phyloP scores from a whole-genome alignment of 2,113 vertebrate genomes.

The Heloderma charlesbogerti region DNA sequence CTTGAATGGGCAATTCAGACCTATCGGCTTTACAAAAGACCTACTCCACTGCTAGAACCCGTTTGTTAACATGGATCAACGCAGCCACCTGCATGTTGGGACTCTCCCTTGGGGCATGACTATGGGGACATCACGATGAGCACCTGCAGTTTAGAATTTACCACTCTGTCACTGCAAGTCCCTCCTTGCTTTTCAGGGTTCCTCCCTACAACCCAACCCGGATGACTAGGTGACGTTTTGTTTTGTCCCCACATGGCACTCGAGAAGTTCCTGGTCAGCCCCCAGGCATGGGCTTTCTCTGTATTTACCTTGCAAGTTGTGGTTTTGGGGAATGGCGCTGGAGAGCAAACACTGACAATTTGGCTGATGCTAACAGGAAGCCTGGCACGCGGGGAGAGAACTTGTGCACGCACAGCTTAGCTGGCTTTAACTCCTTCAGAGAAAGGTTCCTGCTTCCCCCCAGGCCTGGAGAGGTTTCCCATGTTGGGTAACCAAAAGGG shows the following conservation, averaged over 20 bases:
- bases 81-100: too few species aligned
- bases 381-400: background rate
- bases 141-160: too few species aligned
- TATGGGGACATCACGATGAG: too few species aligned
- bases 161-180: too few species aligned
- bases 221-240: too few species aligned
- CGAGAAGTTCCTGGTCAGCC: background rate
- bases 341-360: background rate
- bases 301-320: slow-evolving; percentile 5
- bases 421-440: background rate
- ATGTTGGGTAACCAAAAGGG: too few species aligned
- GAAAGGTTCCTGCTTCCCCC: background rate
- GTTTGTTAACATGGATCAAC: too few species aligned
- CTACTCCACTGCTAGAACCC: too few species aligned
- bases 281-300: background rate
- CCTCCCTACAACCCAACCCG: background rate
- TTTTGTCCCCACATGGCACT: background rate
- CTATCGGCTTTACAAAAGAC: too few species aligned
- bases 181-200: background rate
- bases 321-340: background rate
- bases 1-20: too few species aligned
- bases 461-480: background rate
- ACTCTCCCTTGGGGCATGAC: too few species aligned
- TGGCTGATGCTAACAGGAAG: background rate
- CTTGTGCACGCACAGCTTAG: too few species aligned